Base-by-base conservation (phyloP, 2,113 vertebrate species). In the Hippoglossus stenolepis region DNA sequence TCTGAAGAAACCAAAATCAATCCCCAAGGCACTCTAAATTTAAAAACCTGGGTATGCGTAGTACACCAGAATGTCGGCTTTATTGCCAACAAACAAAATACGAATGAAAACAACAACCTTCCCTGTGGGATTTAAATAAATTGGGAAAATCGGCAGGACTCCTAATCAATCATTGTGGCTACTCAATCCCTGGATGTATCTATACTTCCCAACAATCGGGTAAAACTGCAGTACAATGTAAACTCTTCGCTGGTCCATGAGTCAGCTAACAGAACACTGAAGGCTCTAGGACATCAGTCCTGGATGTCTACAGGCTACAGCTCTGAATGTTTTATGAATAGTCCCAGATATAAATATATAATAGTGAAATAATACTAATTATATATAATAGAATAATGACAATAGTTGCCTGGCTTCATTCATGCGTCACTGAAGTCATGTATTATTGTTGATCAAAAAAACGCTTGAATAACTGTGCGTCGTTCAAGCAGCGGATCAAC, bases 111-210 rank as follows among this genome's bases (percentile, higher is more conserved):
- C 45, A 49, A 49, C 17, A 17, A 49, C 14, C 15, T 21, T n/a
- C 51, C 51, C 51, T n/a, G 51, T 54, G 61, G 77, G 73, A 84
- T 82, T 72, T 75, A 58, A 91, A 85, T 77, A 82, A 58, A 81
- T 75, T 76, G 77, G 58, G 49, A 75, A 78, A 74, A 88, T 88
- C 78, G 78, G 70, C 15, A 85, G 61, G 67, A 61, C 69, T 69
- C 51, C 70, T 69, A 31, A 31, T 51, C 21, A 24, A 64, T 43
- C 21, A 47, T 40, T 61, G 28, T n/a, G 63, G 73, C 57, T 78
- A 78, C 75, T 90, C 76, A 73, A 90, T 87, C 66, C 80, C 68
- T 40, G 2, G 56, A 68, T 75, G 56, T 63, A 81, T 73, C 73
- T 65, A 45, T 81, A 65, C 60, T 58, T 63, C 23, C 31, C 26